Base-by-base conservation (phyloP, 2,888 invertebrate genomes). In the Lithophane socia region DNA sequence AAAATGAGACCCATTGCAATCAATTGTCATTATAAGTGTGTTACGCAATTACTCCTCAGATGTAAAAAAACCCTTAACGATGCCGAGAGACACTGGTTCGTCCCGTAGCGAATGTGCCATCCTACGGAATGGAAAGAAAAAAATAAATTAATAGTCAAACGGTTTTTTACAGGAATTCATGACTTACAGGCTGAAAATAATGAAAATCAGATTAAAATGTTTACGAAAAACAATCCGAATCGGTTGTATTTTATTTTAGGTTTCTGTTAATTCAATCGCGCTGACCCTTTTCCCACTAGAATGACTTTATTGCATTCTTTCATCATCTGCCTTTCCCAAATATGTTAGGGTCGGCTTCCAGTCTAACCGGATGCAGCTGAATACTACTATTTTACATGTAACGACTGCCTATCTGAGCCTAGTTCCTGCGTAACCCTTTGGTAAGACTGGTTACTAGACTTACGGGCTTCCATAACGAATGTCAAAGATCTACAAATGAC, bases 121-220 rank as follows among this genome's bases (percentile, higher is more conserved):
- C 2, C 1, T 16, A 64, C 0, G 2, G 8, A 44, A 42, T 24
- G 4, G n/a, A 44, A 44, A 44, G 24, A 65, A 18, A 9, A 65
- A 18, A 9, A 8, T 0, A 56, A 54, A 56, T 21, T 10, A 56
- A 56, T 5, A 65, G 24, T 7, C 3, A 44, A 47, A 10, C 10
- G 10, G 1, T 37, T n/a, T 24, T 47, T 66, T 24, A 24, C 18
- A 47, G 10, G 24, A 18, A 47, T 18, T 18, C 24, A 18, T 12
- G 8, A 66, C 67, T 52, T 67, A 67, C 67, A 9, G 29, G 21
- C 67, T 67, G 49, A 52, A 67, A 67, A 29, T 4, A 52, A 49
- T 9, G 8, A 29, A 18, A 21, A 8, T 29, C 0, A 0, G 21
- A 49, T 29, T 66, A 66, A 8, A 0, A 66, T 66, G 29, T 49